Evolutionary conservation across 2,888 invertebrate species (phyloP), one percentile per base, ranked within the genome.

Genomic region (Entomobrya proxima): DNA sequence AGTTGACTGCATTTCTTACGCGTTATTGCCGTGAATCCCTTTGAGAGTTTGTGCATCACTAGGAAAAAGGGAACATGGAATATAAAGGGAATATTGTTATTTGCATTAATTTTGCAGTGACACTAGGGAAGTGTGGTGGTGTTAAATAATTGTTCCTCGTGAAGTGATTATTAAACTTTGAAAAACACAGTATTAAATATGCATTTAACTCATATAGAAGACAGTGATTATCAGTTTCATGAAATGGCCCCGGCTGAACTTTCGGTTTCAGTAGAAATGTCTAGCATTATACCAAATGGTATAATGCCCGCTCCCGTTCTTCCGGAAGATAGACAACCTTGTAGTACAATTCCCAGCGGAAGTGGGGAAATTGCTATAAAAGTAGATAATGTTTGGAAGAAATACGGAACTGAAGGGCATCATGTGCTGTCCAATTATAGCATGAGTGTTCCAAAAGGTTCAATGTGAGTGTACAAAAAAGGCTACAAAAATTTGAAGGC

Each of bases 391-490:
- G 81, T 81, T 0, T 81, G 74, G 40, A 81, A 81, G 35, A 30
- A 32, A 7, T 81, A 61, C 47, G 61, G 61, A 7, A 47, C 30
- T 9, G 32, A 50, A 1, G 61, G 61, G 3, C 50, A 5, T 15
- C 47, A 18, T 2, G 61, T 81, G 6, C 24, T 81, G n/a, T 15
- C 0, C n/a, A 61, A 50, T 30, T 74, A 58, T 21, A 58, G 61
- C 61, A 81, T 81, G 81, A 75, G 58, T 1, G 75, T 81, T 24
- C 81, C 81, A 61, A 81, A 67, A 35, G 81, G 81, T 18, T 30
- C 58, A 24, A 81, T 81, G 81, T 81, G 15, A 74, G 74, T 74
- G 18, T 52, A 37, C 24, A 55, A 5, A 76, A 47, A n/a, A n/a
- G n/a, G n/a, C n/a, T n/a, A n/a, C n/a, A n/a, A n/a, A n/a, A n/a